Conservation (phyloP, 1,140 invertebrate species). For the Dendroctonus ponderosae region DNA sequence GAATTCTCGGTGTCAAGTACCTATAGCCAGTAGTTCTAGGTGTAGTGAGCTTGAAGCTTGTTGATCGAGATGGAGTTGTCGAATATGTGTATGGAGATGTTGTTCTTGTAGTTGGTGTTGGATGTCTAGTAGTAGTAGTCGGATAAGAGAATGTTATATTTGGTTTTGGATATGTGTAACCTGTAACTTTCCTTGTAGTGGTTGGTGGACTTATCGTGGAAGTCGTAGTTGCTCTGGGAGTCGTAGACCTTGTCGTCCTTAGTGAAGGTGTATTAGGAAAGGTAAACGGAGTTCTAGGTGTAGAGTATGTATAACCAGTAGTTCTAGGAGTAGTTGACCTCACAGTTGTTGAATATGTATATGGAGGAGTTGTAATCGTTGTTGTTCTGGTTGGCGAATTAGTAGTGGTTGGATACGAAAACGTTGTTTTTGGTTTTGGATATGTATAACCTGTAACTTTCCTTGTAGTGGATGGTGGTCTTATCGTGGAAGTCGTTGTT, state of each 20-base stretch:
- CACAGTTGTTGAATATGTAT: neutral
- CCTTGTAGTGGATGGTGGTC: neutral
- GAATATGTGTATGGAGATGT: neutral
- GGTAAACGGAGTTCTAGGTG: neutral
- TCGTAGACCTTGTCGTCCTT: neutral
- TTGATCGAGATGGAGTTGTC: neutral
- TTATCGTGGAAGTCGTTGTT: neutral
- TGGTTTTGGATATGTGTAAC: too few species aligned
- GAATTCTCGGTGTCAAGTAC: neutral
- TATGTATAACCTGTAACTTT: too few species aligned
- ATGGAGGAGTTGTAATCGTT: neutral
- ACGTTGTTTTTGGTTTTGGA: too few species aligned
- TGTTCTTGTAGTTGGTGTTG: neutral
- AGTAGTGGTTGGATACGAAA: neutral
- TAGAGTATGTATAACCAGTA: neutral
- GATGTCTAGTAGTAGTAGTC: neutral
- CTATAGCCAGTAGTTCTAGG: neutral
- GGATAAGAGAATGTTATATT: too few species aligned
- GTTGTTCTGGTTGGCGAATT: neutral
- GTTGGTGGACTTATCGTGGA: neutral
- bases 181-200: too few species aligned
- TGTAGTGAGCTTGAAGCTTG: neutral
- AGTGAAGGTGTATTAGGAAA: neutral
- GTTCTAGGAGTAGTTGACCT: neutral
- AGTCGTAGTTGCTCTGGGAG: neutral